Percentiles rank a stretch among this genome's conserved stretches.
These are phyloP conservation scores for Drosophila buzzatii DNA, from an alignment of 2,888 invertebrate species.

Conservation along the genomic window DNA sequence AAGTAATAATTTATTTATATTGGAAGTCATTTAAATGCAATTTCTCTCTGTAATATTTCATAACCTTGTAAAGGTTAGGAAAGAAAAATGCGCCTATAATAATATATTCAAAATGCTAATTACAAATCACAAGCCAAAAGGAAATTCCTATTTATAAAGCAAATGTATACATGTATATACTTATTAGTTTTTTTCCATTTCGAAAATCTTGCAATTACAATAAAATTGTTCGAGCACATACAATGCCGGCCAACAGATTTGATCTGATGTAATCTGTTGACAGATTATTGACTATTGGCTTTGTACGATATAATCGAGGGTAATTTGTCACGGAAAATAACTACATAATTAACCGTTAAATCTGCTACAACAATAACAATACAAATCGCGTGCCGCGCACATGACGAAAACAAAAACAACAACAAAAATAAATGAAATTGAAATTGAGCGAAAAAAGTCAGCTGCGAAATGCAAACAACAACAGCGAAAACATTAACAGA, in stretches of 20 bases:
- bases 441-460: slow-evolving; percentile 19
- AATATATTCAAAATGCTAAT: slow-evolving; percentile 8
- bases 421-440: slow-evolving; percentile 15
- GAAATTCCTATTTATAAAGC: slow-evolving; percentile 5
- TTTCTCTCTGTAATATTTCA: not conserved
- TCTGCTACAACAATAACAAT: slow-evolving; percentile 15
- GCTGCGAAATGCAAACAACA: slow-evolving; percentile 28
- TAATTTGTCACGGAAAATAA: slow-evolving; percentile 41
- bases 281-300: slow-evolving; percentile 32
- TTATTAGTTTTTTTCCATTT: slow-evolving; percentile 5
- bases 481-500: slow-evolving; percentile 8
- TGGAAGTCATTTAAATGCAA: not conserved
- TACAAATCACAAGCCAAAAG: not conserved
- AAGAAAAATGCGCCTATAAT: not conserved
- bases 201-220: slow-evolving; percentile 1
- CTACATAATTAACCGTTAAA: slow-evolving; percentile 27
- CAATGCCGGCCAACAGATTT: slow-evolving; percentile 7
- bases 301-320: slow-evolving; percentile 22
- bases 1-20: not conserved
- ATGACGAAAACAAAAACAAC: slow-evolving; percentile 38
- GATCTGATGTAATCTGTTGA: slow-evolving; percentile 35
- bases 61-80: not conserved
- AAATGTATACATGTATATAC: not conserved
- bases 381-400: slow-evolving; percentile 64
- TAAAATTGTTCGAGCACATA: slow-evolving; percentile 14